phyloP scores from a whole-genome alignment of 2,888 invertebrate genomes.

The Steinernema carpocapsae region DNA sequence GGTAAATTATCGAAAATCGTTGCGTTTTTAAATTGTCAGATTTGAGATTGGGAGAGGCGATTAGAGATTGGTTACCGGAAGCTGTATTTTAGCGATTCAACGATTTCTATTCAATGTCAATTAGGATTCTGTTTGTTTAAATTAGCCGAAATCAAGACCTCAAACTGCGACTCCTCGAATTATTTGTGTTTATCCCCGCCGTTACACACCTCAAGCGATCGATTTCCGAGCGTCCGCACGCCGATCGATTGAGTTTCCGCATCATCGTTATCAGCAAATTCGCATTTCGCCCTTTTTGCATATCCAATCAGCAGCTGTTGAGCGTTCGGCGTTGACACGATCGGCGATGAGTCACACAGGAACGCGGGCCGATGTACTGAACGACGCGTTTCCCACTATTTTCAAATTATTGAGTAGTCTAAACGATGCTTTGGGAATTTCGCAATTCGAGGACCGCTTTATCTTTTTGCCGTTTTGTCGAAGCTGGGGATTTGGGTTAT shows the following conservation, averaged over 20 bases:
- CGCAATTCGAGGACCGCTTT: neutral
- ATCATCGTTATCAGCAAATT: slow-evolving; percentile 14
- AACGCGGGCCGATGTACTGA: neutral
- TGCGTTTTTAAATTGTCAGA: slow-evolving; percentile 4
- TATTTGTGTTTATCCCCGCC: neutral
- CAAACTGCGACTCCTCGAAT: too few species aligned
- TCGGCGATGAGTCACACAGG: neutral
- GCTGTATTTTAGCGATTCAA: too few species aligned
- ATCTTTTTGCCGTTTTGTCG: too few species aligned
- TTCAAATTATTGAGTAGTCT: neutral
- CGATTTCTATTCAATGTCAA: too few species aligned
- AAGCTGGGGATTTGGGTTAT: too few species aligned
- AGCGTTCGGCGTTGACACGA: neutral
- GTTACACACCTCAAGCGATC: neutral
- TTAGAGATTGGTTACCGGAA: neutral
- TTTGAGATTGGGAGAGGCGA: neutral
- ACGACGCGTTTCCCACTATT: neutral
- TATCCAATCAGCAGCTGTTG: slow-evolving; percentile 24
- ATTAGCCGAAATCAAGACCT: too few species aligned
- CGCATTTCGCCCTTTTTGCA: neutral
- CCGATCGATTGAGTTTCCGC: slow-evolving; percentile 16
- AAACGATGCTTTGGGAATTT: slow-evolving; percentile 26
- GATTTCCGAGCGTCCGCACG: neutral
- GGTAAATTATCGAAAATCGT: slow-evolving; percentile 23
- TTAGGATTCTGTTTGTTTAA: too few species aligned